These are phyloP conservation scores for Spongilla lacustris DNA, from an alignment of 37 sponge, comb jelly and placozoan species.

Conservation along the genomic window DNA sequence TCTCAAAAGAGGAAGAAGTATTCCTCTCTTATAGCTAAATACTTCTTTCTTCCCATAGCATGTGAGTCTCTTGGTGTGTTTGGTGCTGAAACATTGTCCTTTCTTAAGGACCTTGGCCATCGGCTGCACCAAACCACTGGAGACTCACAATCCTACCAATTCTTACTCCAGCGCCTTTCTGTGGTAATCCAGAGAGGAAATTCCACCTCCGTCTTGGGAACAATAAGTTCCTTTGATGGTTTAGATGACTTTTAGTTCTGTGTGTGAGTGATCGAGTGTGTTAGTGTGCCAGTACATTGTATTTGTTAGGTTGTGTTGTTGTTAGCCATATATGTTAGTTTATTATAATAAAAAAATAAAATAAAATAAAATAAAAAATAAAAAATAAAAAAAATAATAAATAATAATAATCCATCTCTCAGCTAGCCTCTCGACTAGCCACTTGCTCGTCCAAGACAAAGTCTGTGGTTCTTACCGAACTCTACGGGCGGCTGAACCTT, in stretches of 20 bases:
- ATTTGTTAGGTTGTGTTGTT: no score
- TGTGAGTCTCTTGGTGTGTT: slow-evolving; percentile 17
- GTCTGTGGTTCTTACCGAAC: background rate
- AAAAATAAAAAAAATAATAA: no score
- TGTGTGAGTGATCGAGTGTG: no score
- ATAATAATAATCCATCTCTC: no score
- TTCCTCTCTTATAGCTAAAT: background rate
- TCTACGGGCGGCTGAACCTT: background rate
- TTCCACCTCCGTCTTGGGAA: slow-evolving; percentile 3
- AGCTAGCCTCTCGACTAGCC: background rate
- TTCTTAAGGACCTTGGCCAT: background rate
- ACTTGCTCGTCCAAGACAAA: background rate
- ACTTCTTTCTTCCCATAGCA: slow-evolving; percentile 25
- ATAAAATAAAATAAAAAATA: no score
- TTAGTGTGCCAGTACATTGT: no score
- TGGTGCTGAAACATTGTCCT: background rate
- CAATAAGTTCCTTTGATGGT: background rate
- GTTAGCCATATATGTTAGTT: no score
- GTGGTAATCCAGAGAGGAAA: slow-evolving; percentile 21
- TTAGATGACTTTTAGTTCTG: background rate
- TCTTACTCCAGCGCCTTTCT: slow-evolving; percentile 14
- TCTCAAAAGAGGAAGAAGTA: slow-evolving; percentile 4
- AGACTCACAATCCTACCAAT: background rate
- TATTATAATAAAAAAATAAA: no score
- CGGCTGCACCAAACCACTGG: slow-evolving; percentile 2